Evolutionary conservation across 2,888 invertebrate genomes (phyloP).

Genomic region (Tetragonula carbonaria): DNA sequence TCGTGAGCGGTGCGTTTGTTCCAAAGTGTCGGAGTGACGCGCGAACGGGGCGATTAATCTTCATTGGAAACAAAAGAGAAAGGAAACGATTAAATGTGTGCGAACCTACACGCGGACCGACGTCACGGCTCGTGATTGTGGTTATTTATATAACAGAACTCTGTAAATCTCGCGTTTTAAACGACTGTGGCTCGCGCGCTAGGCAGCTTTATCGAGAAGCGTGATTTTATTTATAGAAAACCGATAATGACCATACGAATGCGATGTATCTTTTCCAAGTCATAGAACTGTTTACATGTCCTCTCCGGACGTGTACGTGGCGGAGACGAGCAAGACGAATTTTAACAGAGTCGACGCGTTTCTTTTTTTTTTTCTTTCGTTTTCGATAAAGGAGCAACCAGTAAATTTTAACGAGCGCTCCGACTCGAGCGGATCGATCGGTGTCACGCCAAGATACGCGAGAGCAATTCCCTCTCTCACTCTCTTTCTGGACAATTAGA

Average conservation of each 20-base stretch:
- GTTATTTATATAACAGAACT: conserved; percentile 70
- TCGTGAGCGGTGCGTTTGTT: conserved; percentile 43
- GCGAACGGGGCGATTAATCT: conserved; percentile 66
- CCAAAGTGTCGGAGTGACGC: conserved; percentile 48
- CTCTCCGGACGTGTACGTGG: not conserved
- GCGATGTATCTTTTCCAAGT: conserved; percentile 43
- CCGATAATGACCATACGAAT: conserved; percentile 63
- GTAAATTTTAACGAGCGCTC: conserved; percentile 26
- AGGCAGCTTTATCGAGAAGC: conserved; percentile 57
- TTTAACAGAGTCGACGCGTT: not conserved
- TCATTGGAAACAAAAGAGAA: conserved; percentile 70
- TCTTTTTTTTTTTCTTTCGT: not conserved
- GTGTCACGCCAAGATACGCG: not conserved
- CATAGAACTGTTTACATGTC: conserved; percentile 38
- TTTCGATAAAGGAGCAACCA: not conserved
- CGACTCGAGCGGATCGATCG: conserved; percentile 5
- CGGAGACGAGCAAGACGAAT: conserved; percentile 1
- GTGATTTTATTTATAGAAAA: conserved; percentile 70
- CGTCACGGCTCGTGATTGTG: conserved; percentile 69
- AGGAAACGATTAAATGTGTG: conserved; percentile 66
- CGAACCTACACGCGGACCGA: conserved; percentile 54
- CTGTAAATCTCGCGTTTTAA: conserved; percentile 68
- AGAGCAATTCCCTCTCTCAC: no score
- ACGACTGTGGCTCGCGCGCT: conserved; percentile 53
- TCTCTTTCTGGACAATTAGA: not conserved